Percentiles rank a stretch among this genome's conserved stretches.
These are phyloP conservation scores for Cheilosia vernalis DNA, from an alignment of 2,888 invertebrate species.

Conservation along the genomic window DNA sequence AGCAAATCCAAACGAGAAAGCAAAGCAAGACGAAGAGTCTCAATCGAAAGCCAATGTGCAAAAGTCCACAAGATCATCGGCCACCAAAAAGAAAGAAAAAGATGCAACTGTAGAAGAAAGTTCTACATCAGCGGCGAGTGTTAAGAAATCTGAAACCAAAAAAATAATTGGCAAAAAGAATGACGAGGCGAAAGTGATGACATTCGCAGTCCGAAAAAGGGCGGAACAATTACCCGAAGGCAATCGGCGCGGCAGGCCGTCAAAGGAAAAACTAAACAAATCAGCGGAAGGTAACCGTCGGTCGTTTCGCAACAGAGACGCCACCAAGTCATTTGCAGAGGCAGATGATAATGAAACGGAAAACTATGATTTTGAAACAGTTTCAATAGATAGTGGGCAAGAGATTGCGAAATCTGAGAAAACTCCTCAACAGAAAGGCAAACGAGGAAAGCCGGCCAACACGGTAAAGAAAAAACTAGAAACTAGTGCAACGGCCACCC, in stretches of 20 bases:
- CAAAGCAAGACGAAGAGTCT: constrained; percentile 47
- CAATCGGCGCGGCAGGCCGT: constrained; percentile 82
- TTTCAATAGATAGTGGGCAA: constrained; percentile 59
- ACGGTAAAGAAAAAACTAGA: constrained; percentile 55
- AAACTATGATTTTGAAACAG: constrained; percentile 77
- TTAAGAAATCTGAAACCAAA: constrained; percentile 53
- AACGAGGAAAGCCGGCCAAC: constrained; percentile 37
- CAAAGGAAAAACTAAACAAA: constrained; percentile 79
- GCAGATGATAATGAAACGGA: constrained; percentile 67
- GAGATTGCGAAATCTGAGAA: constrained; percentile 67
- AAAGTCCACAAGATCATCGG: constrained; percentile 54
- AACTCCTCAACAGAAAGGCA: constrained; percentile 52
- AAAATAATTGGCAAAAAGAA: constrained; percentile 40
- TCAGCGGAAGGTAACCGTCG: constrained; percentile 80
- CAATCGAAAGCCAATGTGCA: constrained; percentile 38
- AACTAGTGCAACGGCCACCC: not conserved
- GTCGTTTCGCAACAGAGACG: constrained; percentile 78
- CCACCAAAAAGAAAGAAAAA: constrained; percentile 53
- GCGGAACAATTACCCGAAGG: constrained; percentile 83
- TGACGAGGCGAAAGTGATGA: constrained; percentile 78
- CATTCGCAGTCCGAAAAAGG: constrained; percentile 85
- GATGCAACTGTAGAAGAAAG: constrained; percentile 44
- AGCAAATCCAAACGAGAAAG: constrained; percentile 43
- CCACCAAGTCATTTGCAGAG: constrained; percentile 28
- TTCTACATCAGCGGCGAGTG: constrained; percentile 43